These are phyloP conservation scores for Rhopilema esculentum DNA, from an alignment of 30 jellyfish, hydroid and myxozoan genomes.

Conservation along the genomic window DNA sequence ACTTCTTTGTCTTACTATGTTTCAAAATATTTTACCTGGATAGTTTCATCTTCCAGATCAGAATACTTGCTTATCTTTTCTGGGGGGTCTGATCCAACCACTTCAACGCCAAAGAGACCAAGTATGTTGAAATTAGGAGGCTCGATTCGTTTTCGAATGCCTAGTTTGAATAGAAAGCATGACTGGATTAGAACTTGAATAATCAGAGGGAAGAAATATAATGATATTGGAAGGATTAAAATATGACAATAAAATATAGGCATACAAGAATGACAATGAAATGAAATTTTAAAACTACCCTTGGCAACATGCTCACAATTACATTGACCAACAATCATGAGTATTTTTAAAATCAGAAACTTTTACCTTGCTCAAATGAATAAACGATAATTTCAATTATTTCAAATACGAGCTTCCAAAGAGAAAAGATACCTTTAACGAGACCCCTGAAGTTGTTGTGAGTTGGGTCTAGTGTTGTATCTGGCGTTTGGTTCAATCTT, in stretches of 20 bases:
- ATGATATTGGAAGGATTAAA: too few species aligned
- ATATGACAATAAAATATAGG: too few species aligned
- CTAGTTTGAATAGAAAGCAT: too few species aligned
- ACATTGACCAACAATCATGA: too few species aligned
- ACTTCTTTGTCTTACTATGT: too few species aligned
- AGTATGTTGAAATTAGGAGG: slow-evolving; percentile 33
- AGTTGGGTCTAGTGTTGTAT: slow-evolving; percentile 41
- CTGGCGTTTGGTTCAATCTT: slow-evolving; percentile 54
- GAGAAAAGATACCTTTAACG: slow-evolving; percentile 15
- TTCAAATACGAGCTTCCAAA: not conserved
- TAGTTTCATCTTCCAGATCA: slow-evolving; percentile 54
- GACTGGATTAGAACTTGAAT: too few species aligned
- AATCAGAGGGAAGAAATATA: too few species aligned
- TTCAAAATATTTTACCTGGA: slow-evolving; percentile 3
- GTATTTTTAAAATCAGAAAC: too few species aligned
- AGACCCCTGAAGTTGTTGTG: slow-evolving; percentile 48
- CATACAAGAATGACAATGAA: too few species aligned
- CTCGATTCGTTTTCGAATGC: slow-evolving; percentile 46
- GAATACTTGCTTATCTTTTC: slow-evolving; percentile 49
- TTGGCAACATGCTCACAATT: too few species aligned
- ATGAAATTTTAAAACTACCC: too few species aligned
- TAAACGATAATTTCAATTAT: not conserved
- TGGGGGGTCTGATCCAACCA: slow-evolving; percentile 51
- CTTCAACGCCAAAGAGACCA: slow-evolving; percentile 59
- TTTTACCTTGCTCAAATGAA: too few species aligned